A percentile compares a stretch with the other conserved stretches of the same genome.
Evolutionary conservation across 1,140 invertebrate species (phyloP).

Genomic region (Dendrolimus kikuchii): DNA sequence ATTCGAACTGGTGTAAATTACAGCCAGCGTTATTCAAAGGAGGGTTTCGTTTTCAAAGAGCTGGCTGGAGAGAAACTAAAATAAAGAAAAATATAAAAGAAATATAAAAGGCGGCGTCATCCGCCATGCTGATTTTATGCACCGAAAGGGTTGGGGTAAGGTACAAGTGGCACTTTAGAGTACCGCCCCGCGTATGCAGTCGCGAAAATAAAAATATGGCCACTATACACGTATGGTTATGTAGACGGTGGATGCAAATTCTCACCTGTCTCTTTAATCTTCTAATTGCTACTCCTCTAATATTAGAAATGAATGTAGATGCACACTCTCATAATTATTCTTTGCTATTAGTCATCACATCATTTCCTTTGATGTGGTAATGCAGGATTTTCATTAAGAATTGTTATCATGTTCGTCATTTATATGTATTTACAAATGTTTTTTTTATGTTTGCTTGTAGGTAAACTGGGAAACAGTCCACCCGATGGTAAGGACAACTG

Average conservation of each 20-base stretch:
- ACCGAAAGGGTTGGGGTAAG: slow-evolving; percentile 53
- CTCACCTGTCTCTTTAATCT: slow-evolving; percentile 49
- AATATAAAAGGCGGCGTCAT: slow-evolving; percentile 49
- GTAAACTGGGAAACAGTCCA: too few species aligned
- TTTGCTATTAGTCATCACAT: too few species aligned
- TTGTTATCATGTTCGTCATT: too few species aligned
- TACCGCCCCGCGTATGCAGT: slow-evolving; percentile 51
- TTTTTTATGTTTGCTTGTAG: too few species aligned
- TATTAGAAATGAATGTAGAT: too few species aligned
- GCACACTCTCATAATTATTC: too few species aligned
- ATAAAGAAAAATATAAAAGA: slow-evolving; percentile 51
- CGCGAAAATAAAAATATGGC: slow-evolving; percentile 50
- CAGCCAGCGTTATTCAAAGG: slow-evolving; percentile 46
- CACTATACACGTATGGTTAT: slow-evolving; percentile 8
- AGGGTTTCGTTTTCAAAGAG: slow-evolving; percentile 60
- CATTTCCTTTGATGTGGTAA: too few species aligned
- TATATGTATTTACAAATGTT: too few species aligned
- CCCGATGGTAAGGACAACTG: too few species aligned
- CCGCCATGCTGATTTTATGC: slow-evolving; percentile 65
- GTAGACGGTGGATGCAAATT: background rate
- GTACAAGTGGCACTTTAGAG: slow-evolving; percentile 54
- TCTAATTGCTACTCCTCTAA: slow-evolving; percentile 33
- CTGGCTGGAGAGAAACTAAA: slow-evolving; percentile 36
- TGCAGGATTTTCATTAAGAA: too few species aligned
- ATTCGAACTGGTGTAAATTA: slow-evolving; percentile 58